phyloP scores from a whole-genome alignment of 2,797 vertebrate species.

The Dicrostonyx torquatus region DNA sequence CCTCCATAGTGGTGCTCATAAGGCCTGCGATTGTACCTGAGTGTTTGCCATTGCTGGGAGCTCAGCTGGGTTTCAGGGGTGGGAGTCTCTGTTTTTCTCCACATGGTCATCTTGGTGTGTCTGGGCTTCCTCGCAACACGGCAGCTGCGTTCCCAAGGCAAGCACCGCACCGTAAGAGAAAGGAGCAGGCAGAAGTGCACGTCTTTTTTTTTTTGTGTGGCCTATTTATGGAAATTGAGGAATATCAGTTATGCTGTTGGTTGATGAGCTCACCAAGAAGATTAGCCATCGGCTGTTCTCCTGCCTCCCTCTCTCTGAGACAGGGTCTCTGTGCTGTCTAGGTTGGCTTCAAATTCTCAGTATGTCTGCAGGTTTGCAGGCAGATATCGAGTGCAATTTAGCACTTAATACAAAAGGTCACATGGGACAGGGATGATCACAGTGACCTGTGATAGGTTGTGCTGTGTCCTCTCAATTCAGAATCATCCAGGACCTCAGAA shows the following conservation, averaged over 20 bases:
- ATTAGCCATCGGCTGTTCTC: background rate
- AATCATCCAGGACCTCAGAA: background rate
- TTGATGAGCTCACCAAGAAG: background rate
- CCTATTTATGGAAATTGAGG: background rate
- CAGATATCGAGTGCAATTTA: background rate
- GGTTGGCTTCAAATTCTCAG: background rate
- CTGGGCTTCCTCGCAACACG: background rate
- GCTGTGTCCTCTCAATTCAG: background rate
- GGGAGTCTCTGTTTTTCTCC: background rate
- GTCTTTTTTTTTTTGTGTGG: background rate
- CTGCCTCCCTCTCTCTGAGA: accelerated
- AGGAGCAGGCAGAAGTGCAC: background rate
- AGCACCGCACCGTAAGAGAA: background rate
- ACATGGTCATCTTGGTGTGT: background rate
- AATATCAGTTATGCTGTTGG: background rate
- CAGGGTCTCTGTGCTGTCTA: background rate
- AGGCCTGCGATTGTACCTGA: background rate
- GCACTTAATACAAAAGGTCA: background rate
- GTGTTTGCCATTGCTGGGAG: background rate
- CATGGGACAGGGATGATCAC: background rate
- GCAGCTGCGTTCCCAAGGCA: background rate
- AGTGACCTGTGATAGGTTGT: background rate
- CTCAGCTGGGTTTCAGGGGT: background rate
- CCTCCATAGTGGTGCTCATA: background rate
- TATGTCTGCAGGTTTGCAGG: background rate